phyloP scores from a whole-genome alignment of 1,140 invertebrate genomes.

The Teleopsis dalmanni region DNA sequence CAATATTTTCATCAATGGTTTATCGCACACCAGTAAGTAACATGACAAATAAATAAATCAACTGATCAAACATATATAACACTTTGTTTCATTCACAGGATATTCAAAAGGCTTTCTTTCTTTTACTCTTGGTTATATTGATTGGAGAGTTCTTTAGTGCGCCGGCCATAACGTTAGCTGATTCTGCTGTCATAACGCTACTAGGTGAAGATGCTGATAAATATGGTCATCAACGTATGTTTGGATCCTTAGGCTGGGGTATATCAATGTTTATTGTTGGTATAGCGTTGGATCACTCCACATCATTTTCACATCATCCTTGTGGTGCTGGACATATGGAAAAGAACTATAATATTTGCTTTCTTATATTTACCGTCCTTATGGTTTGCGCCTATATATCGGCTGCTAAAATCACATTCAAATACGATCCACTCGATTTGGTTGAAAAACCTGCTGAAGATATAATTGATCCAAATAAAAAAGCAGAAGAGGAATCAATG shows the following conservation, averaged over 20 bases:
- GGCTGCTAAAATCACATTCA: conserved; percentile 80
- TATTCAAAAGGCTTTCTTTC: conserved; percentile 93
- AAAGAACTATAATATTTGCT: conserved; percentile 98
- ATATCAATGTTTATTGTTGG: conserved; percentile 98
- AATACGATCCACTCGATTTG: conserved; percentile 55
- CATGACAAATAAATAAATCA: no score
- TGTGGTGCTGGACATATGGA: conserved; percentile 82
- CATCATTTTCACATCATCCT: conserved; percentile 78
- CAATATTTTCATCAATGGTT: conserved; percentile 87
- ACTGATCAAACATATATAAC: no score
- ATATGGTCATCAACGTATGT: conserved; percentile 97
- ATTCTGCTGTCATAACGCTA: conserved; percentile 85
- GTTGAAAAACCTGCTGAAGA: conserved; percentile 25
- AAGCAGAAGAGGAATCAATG: conserved; percentile 65
- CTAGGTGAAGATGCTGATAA: conserved; percentile 85
- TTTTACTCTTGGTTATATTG: conserved; percentile 82
- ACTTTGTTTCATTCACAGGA: conserved; percentile 52
- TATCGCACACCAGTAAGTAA: conserved; percentile 59
- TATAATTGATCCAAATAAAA: conserved; percentile 41
- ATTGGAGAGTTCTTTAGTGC: conserved; percentile 97
- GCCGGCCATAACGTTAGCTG: conserved; percentile 94
- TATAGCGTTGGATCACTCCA: conserved; percentile 95
- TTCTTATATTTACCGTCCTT: conserved; percentile 92
- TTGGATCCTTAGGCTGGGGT: conserved; percentile 96
- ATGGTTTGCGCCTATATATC: conserved; percentile 92